Conservation (phyloP, 1,140 invertebrate species). For the Ditylenchus dipsaci region DNA sequence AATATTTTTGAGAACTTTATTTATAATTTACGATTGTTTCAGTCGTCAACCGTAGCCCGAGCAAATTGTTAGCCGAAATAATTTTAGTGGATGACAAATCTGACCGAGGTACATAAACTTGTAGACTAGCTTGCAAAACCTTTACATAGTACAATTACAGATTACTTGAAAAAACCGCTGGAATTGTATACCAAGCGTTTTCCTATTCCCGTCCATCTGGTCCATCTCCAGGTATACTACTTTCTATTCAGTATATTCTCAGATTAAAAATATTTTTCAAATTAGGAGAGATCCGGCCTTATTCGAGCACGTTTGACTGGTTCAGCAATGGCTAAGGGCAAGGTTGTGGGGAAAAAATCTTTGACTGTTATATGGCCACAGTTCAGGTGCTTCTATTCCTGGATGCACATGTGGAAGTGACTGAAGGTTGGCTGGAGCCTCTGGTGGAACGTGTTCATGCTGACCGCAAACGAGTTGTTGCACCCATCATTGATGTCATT, state of each 20-base stretch:
- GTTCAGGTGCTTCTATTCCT: slow-evolving; percentile 73
- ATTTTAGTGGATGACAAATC: slow-evolving; percentile 87
- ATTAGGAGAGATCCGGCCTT: slow-evolving; percentile 71
- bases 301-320: slow-evolving; percentile 79
- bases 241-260: neutral
- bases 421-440: slow-evolving; percentile 80
- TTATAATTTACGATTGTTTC: too few relatives aligned
- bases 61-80: slow-evolving; percentile 73
- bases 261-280: neutral
- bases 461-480: slow-evolving; percentile 71
- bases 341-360: slow-evolving; percentile 53
- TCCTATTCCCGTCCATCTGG: slow-evolving; percentile 64
- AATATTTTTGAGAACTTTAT: too few relatives aligned
- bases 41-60: slow-evolving; percentile 75
- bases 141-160: slow-evolving; percentile 34
- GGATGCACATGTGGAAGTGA: slow-evolving; percentile 88
- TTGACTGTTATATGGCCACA: neutral
- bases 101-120: slow-evolving; percentile 63
- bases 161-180: slow-evolving; percentile 71
- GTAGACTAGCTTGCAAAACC: neutral
- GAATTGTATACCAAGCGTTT: slow-evolving; percentile 73
- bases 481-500: slow-evolving; percentile 89
- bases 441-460: slow-evolving; percentile 72
- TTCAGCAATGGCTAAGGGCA: slow-evolving; percentile 71
- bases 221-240: slow-evolving; percentile 63